Percentiles rank a stretch among this genome's conserved stretches.
Conservation (phyloP, 2,888 invertebrate species). For the Escarpia spicata region DNA sequence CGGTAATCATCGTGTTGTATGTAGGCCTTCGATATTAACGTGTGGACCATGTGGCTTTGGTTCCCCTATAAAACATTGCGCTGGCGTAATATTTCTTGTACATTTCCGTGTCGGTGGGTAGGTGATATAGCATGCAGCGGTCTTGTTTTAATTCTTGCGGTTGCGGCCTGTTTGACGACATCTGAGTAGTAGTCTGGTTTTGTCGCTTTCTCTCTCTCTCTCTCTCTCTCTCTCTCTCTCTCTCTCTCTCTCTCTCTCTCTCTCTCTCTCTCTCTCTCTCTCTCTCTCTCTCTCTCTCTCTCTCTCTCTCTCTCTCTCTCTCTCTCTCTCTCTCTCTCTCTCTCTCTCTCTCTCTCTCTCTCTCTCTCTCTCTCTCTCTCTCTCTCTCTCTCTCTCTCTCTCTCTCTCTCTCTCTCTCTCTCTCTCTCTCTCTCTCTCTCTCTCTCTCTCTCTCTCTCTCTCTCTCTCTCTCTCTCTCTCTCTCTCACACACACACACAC, state of each 20-base stretch:
- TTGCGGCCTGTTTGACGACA: neutral
- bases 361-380: neutral
- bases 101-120: neutral
- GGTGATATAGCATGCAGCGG: neutral
- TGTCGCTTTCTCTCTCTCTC: no score
- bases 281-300: neutral
- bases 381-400: neutral
- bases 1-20: neutral
- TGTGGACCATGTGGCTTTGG: neutral
- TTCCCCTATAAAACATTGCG: neutral
- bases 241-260: neutral
- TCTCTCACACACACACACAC: neutral
- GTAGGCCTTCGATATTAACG: neutral
- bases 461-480: no score
- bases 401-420: no score
- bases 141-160: neutral
- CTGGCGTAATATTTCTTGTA: neutral
- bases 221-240: neutral
- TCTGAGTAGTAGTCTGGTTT: neutral
- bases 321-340: no score
- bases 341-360: neutral
- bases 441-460: neutral
- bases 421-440: neutral
- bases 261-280: no score
- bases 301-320: neutral